These are phyloP conservation scores for Eupeodes corollae DNA, from an alignment of 1,140 invertebrate species.

Conservation along the genomic window DNA sequence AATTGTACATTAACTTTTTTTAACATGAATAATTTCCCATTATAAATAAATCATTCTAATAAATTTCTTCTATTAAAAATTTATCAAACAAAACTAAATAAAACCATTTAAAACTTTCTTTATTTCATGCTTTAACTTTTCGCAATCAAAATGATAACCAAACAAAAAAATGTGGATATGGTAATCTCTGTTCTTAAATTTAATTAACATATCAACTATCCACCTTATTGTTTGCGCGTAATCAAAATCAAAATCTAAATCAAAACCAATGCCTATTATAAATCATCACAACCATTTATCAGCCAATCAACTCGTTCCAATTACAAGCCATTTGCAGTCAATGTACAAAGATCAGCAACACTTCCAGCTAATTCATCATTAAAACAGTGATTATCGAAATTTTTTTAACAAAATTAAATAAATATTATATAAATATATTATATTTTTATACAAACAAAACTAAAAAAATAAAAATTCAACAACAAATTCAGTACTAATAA, in stretches of 20 bases:
- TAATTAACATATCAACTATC: too few relatives aligned
- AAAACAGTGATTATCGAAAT: constrained; percentile 17
- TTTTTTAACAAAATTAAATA: neutral
- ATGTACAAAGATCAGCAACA: constrained; percentile 54
- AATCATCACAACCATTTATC: constrained; percentile 9
- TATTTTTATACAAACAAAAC: neutral
- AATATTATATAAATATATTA: neutral
- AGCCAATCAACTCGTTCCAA: constrained; percentile 56
- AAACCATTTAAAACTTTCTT: neutral
- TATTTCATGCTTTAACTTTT: neutral
- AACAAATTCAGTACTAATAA: too few relatives aligned
- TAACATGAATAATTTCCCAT: too few relatives aligned
- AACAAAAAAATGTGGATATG: too few relatives aligned
- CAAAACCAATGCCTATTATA: constrained; percentile 1
- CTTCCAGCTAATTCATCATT: constrained; percentile 51
- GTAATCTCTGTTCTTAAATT: too few relatives aligned
- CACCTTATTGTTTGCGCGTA: constrained; percentile 9
- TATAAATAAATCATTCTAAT: too few relatives aligned
- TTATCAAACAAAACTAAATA: too few relatives aligned
- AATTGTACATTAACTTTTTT: too few relatives aligned
- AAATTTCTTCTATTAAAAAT: too few relatives aligned
- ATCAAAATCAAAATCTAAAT: constrained; percentile 6
- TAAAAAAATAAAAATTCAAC: too few relatives aligned
- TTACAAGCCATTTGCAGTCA: constrained; percentile 50
- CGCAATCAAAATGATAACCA: neutral